Evolutionary conservation across 1,140 invertebrate genomes (phyloP).

Genomic region (Drosophila auraria): DNA sequence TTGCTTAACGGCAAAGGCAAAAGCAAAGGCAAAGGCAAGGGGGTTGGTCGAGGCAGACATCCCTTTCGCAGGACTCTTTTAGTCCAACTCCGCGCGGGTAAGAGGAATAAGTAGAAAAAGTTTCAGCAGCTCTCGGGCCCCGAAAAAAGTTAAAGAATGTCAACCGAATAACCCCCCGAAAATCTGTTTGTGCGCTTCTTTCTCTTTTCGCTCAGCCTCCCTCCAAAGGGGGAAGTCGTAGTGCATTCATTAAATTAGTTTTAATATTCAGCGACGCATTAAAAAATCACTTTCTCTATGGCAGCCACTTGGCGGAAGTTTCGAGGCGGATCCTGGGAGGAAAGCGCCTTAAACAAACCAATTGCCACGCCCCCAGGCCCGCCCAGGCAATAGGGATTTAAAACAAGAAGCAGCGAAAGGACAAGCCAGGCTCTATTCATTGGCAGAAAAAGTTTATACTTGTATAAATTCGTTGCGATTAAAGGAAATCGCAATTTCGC

Average conservation of each 20-base stretch:
- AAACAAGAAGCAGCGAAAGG: constrained; percentile 10
- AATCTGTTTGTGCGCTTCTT: constrained; percentile 5
- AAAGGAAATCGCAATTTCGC: too few species aligned
- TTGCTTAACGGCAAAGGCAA: constrained; percentile 29
- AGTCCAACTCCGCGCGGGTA: not conserved
- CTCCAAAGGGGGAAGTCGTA: constrained; percentile 19
- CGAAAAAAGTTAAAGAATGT: constrained; percentile 27
- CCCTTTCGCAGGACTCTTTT: constrained; percentile 1
- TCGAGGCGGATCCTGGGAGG: not conserved
- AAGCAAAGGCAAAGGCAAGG: not conserved
- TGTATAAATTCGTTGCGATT: too few species aligned
- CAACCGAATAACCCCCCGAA: constrained; percentile 28
- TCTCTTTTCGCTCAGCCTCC: not conserved
- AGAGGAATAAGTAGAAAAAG: constrained; percentile 11
- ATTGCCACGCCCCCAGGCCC: constrained; percentile 23
- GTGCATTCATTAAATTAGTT: constrained; percentile 59
- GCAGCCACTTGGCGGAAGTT: constrained; percentile 1
- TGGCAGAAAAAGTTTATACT: too few species aligned
- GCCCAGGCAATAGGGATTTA: constrained; percentile 16
- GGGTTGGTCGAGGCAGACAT: not conserved
- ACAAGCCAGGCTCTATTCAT: not conserved
- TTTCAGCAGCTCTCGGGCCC: constrained; percentile 14
- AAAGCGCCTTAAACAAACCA: not conserved
- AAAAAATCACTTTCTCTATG: constrained; percentile 15
- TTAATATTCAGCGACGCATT: constrained; percentile 27